These are phyloP conservation scores for human (Homo sapiens) DNA, from an alignment of 2,113 vertebrate species.

Conservation along the genomic window GRCh38 chr11:126558501-126559000, in stretches of 20 bases:
- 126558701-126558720: background rate
- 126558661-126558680: background rate
- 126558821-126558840: background rate
- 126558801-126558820: background rate
- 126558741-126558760: background rate
- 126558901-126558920: background rate
- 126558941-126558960: background rate
- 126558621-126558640: background rate
- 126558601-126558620: background rate
- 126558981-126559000: background rate
- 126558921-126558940: background rate
- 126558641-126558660: background rate
- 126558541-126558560: background rate
- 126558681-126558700: background rate
- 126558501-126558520: background rate
- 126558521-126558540: background rate
- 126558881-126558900: background rate
- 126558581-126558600: background rate
- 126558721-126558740: background rate
- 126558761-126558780: background rate
- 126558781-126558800: background rate
- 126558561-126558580: background rate
- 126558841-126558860: background rate
- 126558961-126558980: background rate
- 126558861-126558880: background rate